Evolutionary conservation across 2,888 invertebrate species (phyloP), one percentile per base, ranked within the genome.

Genomic region (Ecliptopera silaceata): DNA sequence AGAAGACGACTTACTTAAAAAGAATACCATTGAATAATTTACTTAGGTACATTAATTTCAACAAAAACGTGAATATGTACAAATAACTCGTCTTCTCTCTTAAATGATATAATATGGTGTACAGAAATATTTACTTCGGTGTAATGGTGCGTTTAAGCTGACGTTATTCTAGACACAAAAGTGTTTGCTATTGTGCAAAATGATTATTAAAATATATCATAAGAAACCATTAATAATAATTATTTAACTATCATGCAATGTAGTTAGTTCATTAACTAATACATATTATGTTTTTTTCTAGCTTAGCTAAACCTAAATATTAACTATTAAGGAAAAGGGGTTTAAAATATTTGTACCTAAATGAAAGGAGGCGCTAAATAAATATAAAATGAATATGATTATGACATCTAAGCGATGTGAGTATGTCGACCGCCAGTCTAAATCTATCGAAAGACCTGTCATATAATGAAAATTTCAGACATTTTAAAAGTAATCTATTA

Each of bases 321-420:
- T 48, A 26, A 38, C 12, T 45, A 34, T 39, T 34, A 47, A 36
- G 26, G 45, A 34, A 18, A 4, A 29, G 8, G 36, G 51, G 36
- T 31, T 42, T 22, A 54, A 55, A 46, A 31, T 41, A 49, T 54
- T 51, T 44, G 45, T 56, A 42, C 42, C 49, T 49, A 45, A 32
- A 58, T 61, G 56, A 45, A 59, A 52, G 60, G 64, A 61, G 59
- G 62, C 60, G 76, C 76, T 75, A 71, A 75, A 74, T 53, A 64
- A 74, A 70, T 48, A 68, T 69, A 74, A 75, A 61, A 74, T 74
- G 73, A 65, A 47, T 42, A 70, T 74, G 75, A 66, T 54, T 54
- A 64, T 69, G 64, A 68, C 56, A 66, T 46, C 51, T 56, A 62
- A 36, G 52, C 42, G 20, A 48, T 38, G 46, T 38, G 46, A 32